phyloP scores from a whole-genome alignment of 1,140 invertebrate species.

The Euura lappo region DNA sequence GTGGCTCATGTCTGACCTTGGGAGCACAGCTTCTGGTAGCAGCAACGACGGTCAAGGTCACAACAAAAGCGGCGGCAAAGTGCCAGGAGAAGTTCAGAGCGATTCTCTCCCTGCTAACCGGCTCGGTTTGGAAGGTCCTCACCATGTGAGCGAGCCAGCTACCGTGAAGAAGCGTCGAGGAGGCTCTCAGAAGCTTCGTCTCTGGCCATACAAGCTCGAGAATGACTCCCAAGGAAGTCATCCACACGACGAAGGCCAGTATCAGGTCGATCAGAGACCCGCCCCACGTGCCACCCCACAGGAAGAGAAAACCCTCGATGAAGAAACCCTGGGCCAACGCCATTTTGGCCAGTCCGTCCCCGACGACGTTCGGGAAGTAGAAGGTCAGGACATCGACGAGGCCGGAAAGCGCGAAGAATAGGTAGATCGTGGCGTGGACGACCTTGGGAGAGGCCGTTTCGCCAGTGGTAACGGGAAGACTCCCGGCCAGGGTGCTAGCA shows the following conservation, averaged over 20 bases:
- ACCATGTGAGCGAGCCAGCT: constrained; percentile 55
- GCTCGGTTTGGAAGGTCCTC: constrained; percentile 31
- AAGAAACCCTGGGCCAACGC: constrained; percentile 53
- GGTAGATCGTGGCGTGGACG: constrained; percentile 50
- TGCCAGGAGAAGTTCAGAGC: constrained; percentile 55
- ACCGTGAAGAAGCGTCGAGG: constrained; percentile 51
- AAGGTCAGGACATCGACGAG: constrained; percentile 54
- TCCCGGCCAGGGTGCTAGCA: constrained; percentile 39
- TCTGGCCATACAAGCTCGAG: constrained; percentile 53
- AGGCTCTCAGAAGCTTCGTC: constrained; percentile 46
- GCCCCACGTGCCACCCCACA: constrained; percentile 35
- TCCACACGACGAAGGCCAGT: constrained; percentile 46
- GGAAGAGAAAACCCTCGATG: constrained; percentile 53
- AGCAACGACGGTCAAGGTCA: constrained; percentile 45
- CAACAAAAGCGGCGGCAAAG: constrained; percentile 45
- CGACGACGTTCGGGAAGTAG: constrained; percentile 50
- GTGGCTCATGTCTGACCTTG: constrained; percentile 35
- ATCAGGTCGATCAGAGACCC: constrained; percentile 34
- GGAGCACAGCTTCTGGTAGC: constrained; percentile 41
- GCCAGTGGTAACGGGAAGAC: constrained; percentile 31
- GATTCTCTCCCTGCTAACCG: constrained; percentile 34
- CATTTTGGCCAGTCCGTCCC: constrained; percentile 47
- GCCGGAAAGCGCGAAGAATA: constrained; percentile 58
- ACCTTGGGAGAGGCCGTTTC: constrained; percentile 46
- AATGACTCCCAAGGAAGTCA: constrained; percentile 41